Conservation (phyloP, 1,140 invertebrate genomes). For the Calephelis virginiensis region DNA sequence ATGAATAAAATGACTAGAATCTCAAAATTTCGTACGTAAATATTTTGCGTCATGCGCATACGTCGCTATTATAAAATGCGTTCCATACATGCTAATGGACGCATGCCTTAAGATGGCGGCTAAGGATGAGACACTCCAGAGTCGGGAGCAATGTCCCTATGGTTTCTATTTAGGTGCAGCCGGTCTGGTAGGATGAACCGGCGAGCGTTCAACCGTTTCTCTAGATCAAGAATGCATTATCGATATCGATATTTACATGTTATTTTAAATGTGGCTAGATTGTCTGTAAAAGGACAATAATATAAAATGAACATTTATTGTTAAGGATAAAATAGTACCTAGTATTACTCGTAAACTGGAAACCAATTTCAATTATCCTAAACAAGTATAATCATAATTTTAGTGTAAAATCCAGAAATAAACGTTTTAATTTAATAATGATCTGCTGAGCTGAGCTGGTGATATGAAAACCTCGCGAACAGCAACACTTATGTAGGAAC, state of each 20-base stretch:
- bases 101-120: conserved; percentile 28
- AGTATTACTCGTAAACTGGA: no score
- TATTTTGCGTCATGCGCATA: neutral
- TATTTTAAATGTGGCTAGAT: neutral
- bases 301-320: no score
- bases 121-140: conserved; percentile 62
- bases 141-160: conserved; percentile 74
- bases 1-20: no score
- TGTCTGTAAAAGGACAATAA: no score
- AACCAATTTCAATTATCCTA: no score
- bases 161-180: conserved; percentile 77
- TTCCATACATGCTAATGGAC: neutral
- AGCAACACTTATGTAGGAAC: no score
- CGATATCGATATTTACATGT: conserved; percentile 30
- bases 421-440: no score
- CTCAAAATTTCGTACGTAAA: neutral
- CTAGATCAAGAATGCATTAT: conserved; percentile 61
- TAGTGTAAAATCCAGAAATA: no score
- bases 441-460: no score
- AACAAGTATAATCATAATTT: no score
- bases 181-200: conserved; percentile 64
- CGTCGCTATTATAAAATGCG: neutral
- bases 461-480: no score
- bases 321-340: no score
- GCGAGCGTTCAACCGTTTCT: conserved; percentile 60